These are phyloP conservation scores for Amiota communis DNA, from an alignment of 2,888 invertebrate genomes.

Conservation along the genomic window DNA sequence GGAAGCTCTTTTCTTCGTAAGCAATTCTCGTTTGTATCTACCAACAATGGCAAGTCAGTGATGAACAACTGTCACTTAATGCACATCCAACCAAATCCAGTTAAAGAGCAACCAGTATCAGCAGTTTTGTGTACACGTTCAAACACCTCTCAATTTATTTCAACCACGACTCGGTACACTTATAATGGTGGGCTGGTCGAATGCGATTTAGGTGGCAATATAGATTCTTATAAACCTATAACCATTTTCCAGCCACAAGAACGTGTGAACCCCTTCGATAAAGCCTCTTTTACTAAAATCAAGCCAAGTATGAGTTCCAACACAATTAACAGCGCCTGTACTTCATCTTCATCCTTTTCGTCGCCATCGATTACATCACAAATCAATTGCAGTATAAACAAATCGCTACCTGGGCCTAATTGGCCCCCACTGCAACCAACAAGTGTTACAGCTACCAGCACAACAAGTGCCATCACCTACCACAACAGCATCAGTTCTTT, in stretches of 20 bases:
- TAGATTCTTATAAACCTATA: conserved; percentile 67
- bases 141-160: conserved; percentile 50
- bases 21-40: conserved; percentile 70
- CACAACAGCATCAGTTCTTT: conserved; percentile 61
- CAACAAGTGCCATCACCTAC: conserved; percentile 55
- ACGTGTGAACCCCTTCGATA: conserved; percentile 73
- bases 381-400: conserved; percentile 65
- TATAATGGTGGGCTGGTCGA: conserved; percentile 50
- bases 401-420: conserved; percentile 66
- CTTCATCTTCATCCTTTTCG: conserved; percentile 64
- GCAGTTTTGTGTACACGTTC: conserved; percentile 36
- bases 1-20: conserved; percentile 69
- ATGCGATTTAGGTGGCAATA: conserved; percentile 67
- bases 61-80: conserved; percentile 58
- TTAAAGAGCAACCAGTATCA: conserved; percentile 37
- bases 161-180: conserved; percentile 41
- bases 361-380: conserved; percentile 68
- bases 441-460: conserved; percentile 45
- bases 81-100: conserved; percentile 62
- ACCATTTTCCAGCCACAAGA: conserved; percentile 72
- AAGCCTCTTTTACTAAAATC: conserved; percentile 51
- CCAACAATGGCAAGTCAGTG: conserved; percentile 50
- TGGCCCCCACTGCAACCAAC: conserved; percentile 68
- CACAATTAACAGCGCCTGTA: conserved; percentile 53
- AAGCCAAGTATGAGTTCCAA: conserved; percentile 51